Conservation (phyloP, 2,888 invertebrate genomes). For the Acanthoscelides obtectus region DNA sequence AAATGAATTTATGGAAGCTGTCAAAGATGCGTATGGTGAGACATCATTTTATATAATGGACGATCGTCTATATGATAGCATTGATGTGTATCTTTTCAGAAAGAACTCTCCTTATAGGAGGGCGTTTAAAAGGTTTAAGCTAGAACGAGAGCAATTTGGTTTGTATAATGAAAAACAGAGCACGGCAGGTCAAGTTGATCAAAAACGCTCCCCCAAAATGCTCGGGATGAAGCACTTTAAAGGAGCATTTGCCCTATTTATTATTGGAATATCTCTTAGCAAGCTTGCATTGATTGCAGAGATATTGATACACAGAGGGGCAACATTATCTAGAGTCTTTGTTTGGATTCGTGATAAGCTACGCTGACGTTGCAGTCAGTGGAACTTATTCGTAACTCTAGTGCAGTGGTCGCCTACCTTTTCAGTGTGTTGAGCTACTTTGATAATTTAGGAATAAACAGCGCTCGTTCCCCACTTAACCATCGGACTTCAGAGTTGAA, state of each 20-base stretch:
- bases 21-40: background rate
- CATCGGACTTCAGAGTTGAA: too few relatives aligned
- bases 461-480: too few relatives aligned
- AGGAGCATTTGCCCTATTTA: background rate
- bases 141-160: background rate
- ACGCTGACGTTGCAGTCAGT: too few relatives aligned
- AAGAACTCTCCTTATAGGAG: background rate
- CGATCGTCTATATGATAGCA: background rate
- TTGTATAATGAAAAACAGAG: background rate
- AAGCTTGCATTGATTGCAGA: background rate
- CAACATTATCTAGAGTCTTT: too few relatives aligned
- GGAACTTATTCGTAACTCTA: too few relatives aligned
- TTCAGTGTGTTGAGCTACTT: too few relatives aligned
- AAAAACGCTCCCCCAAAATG: background rate
- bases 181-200: background rate
- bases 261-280: background rate
- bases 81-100: background rate
- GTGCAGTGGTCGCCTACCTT: too few relatives aligned
- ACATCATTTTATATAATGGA: background rate
- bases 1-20: background rate
- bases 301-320: background rate
- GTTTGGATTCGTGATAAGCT: too few relatives aligned
- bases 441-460: too few relatives aligned
- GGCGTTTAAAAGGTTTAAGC: background rate
- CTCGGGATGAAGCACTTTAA: background rate